These are phyloP conservation scores for Drosophila melanica DNA, from an alignment of 1,140 invertebrate genomes.

Conservation along the genomic window DNA sequence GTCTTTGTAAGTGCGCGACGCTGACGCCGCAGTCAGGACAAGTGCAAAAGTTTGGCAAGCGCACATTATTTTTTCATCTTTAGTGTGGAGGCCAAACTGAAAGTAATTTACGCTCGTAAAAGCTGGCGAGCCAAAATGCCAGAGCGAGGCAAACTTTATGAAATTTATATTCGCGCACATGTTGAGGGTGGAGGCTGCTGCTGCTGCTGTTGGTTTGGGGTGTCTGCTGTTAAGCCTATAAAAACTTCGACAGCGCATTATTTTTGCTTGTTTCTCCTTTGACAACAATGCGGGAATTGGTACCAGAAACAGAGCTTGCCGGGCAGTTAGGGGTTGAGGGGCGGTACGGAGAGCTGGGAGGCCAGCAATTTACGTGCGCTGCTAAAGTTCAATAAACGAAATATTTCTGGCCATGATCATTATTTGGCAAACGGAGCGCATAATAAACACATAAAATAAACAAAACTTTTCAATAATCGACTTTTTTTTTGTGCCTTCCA, in stretches of 20 bases:
- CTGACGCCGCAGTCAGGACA: slow-evolving; percentile 38
- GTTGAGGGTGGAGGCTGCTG: slow-evolving; percentile 9
- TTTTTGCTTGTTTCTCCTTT: slow-evolving; percentile 79
- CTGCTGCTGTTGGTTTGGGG: slow-evolving; percentile 23
- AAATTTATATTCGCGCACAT: slow-evolving; percentile 72
- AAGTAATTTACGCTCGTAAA: slow-evolving; percentile 84
- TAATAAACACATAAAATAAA: slow-evolving; percentile 83
- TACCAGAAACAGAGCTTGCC: slow-evolving; percentile 8
- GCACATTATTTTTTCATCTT: slow-evolving; percentile 84
- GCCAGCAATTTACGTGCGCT: slow-evolving; percentile 77
- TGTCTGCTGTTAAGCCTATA: slow-evolving; percentile 74
- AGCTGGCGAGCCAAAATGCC: slow-evolving; percentile 73
- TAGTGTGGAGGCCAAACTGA: slow-evolving; percentile 78
- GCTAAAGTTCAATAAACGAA: slow-evolving; percentile 83
- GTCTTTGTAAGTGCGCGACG: slow-evolving; percentile 73
- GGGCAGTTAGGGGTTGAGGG: neutral
- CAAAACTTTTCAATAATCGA: slow-evolving; percentile 83
- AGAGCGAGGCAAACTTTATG: slow-evolving; percentile 74
- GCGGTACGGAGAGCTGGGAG: slow-evolving; percentile 8
- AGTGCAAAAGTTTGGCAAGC: slow-evolving; percentile 78
- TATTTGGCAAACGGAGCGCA: slow-evolving; percentile 82
- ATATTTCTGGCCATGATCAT: slow-evolving; percentile 83
- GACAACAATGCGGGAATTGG: slow-evolving; percentile 70
- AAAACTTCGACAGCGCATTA: slow-evolving; percentile 81
- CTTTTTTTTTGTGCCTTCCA: slow-evolving; percentile 65